Conservation (phyloP, 53 echinoderm and acorn worm species). For the Antedon mediterranea region DNA sequence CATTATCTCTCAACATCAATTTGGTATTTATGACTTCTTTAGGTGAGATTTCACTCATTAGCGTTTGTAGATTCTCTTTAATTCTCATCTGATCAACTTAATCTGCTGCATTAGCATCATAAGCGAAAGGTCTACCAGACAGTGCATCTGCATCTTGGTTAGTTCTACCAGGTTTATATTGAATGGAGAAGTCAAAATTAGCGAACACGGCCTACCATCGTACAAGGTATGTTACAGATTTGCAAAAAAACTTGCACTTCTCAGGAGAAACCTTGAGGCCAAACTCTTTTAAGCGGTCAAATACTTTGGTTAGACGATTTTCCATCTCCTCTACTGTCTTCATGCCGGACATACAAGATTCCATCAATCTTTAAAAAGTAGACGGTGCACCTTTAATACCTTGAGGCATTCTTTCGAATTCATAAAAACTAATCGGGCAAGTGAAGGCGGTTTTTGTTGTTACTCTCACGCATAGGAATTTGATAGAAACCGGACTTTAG, state of each 20-base stretch:
- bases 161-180: neutral
- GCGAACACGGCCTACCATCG: neutral
- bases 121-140: neutral
- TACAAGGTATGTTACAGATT: conserved; percentile 39
- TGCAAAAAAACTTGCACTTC: conserved; percentile 22
- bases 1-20: too few relatives aligned
- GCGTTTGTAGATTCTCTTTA: neutral
- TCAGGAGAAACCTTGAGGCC: conserved; percentile 34
- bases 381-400: conserved; percentile 36
- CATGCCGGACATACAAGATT: conserved; percentile 14
- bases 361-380: conserved; percentile 35
- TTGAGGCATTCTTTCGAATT: conserved; percentile 46
- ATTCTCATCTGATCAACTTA: conserved; percentile 3
- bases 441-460: conserved; percentile 25
- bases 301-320: conserved; percentile 11
- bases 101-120: neutral
- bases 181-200: neutral
- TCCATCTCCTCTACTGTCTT: conserved; percentile 26
- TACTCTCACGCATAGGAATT: conserved; percentile 10
- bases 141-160: neutral
- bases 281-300: conserved; percentile 16
- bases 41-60: conserved; percentile 3
- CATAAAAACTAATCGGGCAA: conserved; percentile 17
- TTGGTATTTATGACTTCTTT: conserved; percentile 8
- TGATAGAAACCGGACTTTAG: conserved; percentile 26